Conservation (phyloP, 2,113 vertebrate species). For the Rhinolophus sinicus region DNA sequence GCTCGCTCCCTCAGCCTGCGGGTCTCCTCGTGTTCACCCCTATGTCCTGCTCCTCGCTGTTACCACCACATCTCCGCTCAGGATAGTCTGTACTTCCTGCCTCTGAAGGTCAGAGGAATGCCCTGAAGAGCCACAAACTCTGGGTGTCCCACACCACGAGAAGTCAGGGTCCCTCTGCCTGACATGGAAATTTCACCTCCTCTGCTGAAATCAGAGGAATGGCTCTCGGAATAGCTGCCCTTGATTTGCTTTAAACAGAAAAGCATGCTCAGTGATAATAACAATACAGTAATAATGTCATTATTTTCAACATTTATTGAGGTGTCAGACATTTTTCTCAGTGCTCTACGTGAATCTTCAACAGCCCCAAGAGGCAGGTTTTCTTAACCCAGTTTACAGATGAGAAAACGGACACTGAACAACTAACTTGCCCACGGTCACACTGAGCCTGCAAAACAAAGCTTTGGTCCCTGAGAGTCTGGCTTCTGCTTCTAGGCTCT, state of each 20-base stretch:
- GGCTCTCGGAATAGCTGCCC: not conserved
- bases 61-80: not conserved
- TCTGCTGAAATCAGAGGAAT: not conserved
- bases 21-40: not conserved
- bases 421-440: not conserved
- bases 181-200: not conserved
- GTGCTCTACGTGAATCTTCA: not conserved
- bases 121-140: not conserved
- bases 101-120: not conserved
- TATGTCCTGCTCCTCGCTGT: not conserved
- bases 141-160: accelerated
- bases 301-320: not conserved
- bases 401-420: not conserved
- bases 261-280: not conserved
- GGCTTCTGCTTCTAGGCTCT: not conserved
- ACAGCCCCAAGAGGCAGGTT: not conserved
- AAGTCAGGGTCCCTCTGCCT: not conserved
- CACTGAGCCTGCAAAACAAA: not conserved
- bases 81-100: not conserved
- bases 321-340: not conserved
- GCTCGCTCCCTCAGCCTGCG: not conserved
- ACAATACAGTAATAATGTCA: not conserved
- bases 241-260: conserved; percentile 14
- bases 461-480: not conserved
- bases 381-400: not conserved